Percentiles rank a stretch among this genome's conserved stretches.
These are phyloP conservation scores for Centropyge bicolor DNA, from an alignment of 2,797 vertebrate species.

Conservation along the genomic window DNA sequence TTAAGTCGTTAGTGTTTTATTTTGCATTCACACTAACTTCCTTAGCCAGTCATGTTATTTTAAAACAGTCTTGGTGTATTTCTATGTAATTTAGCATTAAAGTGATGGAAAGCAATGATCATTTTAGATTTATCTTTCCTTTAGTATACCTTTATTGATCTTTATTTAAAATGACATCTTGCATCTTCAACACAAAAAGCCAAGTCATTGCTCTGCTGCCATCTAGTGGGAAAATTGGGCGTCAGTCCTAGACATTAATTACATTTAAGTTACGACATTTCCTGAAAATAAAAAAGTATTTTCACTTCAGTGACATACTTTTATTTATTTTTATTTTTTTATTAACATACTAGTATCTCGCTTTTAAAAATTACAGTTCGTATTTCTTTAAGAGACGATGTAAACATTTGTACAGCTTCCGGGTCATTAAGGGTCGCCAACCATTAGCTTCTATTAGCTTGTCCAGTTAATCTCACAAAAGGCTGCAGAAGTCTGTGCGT, in stretches of 20 bases:
- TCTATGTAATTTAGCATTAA: not conserved
- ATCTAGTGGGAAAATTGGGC: constrained; percentile 1
- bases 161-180: not conserved
- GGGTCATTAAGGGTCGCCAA: constrained; percentile 50
- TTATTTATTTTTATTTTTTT: too few species aligned
- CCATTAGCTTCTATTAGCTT: constrained; percentile 14
- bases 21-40: not conserved
- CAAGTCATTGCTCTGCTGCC: not conserved
- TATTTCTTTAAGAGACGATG: constrained; percentile 54
- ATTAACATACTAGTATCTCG: not conserved
- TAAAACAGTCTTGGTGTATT: too few species aligned
- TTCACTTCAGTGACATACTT: not conserved
- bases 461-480: not conserved
- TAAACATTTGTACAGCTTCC: constrained; percentile 63
- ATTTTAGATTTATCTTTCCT: not conserved
- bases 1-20: not conserved
- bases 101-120: not conserved
- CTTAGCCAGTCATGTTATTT: not conserved
- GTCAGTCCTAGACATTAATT: not conserved
- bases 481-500: constrained; percentile 26
- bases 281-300: not conserved
- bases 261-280: not conserved
- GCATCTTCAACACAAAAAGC: not conserved
- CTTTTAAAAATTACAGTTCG: accelerated
- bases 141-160: too few species aligned